These are phyloP conservation scores for Sarotherodon lohbergeri DNA, from an alignment of 2,113 vertebrate species.

Conservation along the genomic window DNA sequence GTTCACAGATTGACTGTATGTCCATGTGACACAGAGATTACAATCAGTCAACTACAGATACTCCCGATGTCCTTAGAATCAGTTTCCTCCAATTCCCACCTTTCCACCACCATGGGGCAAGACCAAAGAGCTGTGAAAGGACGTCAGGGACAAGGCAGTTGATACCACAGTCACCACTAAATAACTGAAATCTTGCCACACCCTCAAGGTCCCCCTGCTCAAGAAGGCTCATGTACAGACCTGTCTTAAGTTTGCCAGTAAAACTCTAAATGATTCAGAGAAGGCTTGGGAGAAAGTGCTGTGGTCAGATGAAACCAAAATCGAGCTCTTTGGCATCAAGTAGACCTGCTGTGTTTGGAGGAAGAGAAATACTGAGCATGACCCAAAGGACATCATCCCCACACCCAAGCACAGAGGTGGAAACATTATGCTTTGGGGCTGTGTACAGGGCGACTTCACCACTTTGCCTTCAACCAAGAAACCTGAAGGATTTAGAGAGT, in stretches of 20 bases:
- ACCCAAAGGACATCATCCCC: background rate
- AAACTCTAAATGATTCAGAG: background rate
- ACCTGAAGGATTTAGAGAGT: background rate
- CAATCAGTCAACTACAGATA: background rate
- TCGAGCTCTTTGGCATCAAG: background rate
- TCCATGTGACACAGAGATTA: background rate
- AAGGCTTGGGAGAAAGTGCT: background rate
- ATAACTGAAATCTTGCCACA: background rate
- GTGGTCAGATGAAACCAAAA: background rate
- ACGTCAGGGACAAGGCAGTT: background rate
- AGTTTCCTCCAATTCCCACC: background rate
- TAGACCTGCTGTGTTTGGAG: background rate
- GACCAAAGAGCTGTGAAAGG: background rate
- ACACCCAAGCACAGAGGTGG: background rate
- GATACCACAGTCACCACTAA: background rate
- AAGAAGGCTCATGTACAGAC: background rate
- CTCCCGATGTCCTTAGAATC: background rate
- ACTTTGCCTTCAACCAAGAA: background rate
- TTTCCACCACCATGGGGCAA: background rate
- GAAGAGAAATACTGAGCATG: background rate
- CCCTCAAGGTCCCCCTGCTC: background rate
- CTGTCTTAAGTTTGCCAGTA: background rate
- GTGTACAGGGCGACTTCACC: background rate
- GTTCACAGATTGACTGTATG: background rate
- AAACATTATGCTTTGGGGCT: background rate